These are phyloP conservation scores for Chauna torquata DNA, from an alignment of 2,113 vertebrate genomes.

Conservation along the genomic window DNA sequence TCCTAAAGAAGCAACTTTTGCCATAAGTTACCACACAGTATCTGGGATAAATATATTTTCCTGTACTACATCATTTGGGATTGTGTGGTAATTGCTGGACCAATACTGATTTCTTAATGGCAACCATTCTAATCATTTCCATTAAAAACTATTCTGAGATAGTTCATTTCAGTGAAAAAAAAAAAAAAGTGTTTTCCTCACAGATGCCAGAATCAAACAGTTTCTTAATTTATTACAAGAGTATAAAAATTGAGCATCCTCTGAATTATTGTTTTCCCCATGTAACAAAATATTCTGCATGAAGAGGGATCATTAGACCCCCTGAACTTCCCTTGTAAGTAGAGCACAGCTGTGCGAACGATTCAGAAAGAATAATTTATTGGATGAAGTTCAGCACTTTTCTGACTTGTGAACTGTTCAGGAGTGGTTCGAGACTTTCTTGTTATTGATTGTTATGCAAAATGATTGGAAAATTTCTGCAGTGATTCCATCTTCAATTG, in stretches of 20 bases:
- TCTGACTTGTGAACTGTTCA: conserved; percentile 11
- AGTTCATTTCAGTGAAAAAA: neutral
- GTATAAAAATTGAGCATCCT: neutral
- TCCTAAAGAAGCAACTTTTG: conserved; percentile 60
- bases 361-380: conserved; percentile 38
- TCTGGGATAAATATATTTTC: conserved; percentile 42
- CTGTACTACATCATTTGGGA: conserved; percentile 1
- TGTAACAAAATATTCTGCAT: conserved; percentile 50
- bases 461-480: neutral
- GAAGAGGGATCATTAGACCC: conserved; percentile 26
- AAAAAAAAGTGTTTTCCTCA: neutral
- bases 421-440: neutral
- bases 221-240: conserved; percentile 16
- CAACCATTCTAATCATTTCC: neutral
- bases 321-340: conserved; percentile 43
- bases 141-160: neutral
- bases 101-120: neutral
- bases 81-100: neutral
- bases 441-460: neutral
- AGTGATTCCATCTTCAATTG: neutral
- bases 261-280: neutral
- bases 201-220: conserved; percentile 3
- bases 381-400: conserved; percentile 38
- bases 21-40: conserved; percentile 21
- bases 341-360: conserved; percentile 42